Evolutionary conservation across 2,797 vertebrate genomes (phyloP).

Genomic region (Spatula clypeata): DNA sequence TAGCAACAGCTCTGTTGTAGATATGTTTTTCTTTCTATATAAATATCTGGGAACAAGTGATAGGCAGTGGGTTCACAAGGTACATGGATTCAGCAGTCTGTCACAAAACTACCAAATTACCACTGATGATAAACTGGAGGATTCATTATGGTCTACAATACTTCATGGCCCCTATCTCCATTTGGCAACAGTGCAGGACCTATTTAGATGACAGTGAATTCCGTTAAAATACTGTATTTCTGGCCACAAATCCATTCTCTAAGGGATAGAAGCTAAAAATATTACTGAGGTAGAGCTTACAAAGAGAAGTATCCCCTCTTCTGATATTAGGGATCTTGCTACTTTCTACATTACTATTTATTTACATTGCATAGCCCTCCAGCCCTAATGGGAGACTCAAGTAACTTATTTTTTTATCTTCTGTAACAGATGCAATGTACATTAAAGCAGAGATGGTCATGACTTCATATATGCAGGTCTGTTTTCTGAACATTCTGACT

Average conservation of each 20-base stretch:
- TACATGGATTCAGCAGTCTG: neutral
- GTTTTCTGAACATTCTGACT: slow-evolving; percentile 37
- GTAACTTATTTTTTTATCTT: slow-evolving; percentile 11
- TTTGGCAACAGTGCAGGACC: neutral
- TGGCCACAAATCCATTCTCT: neutral
- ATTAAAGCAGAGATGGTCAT: neutral
- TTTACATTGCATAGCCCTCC: neutral
- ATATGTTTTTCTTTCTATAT: neutral
- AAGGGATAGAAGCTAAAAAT: neutral
- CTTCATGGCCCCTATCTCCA: neutral
- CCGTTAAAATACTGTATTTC: neutral
- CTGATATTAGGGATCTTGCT: neutral
- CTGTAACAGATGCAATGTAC: neutral
- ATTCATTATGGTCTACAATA: neutral
- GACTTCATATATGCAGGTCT: neutral
- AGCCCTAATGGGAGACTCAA: neutral
- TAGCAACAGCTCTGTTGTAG: neutral
- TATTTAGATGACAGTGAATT: neutral
- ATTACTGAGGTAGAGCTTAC: neutral
- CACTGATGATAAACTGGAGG: rapidly evolving
- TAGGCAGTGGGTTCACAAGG: neutral
- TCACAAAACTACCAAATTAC: neutral
- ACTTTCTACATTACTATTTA: neutral
- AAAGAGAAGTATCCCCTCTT: neutral
- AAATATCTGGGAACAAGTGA: rapidly evolving